phyloP scores from a whole-genome alignment of 2,797 vertebrate species.

The Parotocinclus haroldoi region DNA sequence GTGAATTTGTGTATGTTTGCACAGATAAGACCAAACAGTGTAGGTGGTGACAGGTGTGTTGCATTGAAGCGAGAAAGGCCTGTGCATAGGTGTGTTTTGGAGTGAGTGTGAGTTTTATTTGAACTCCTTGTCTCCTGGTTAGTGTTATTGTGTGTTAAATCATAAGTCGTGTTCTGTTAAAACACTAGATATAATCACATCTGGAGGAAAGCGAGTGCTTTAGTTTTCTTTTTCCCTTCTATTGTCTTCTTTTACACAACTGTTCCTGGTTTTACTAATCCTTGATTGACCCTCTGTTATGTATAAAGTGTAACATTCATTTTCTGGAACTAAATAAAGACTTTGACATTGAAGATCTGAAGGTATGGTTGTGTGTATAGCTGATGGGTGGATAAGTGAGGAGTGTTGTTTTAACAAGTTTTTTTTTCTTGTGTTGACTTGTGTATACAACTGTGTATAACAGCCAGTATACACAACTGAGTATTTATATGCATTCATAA shows the following conservation, averaged over 20 bases:
- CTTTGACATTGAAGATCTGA: slow-evolving; percentile 60
- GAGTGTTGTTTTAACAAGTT: too few species aligned
- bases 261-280: slow-evolving; percentile 72
- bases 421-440: too few species aligned
- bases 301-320: slow-evolving; percentile 89
- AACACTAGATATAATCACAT: slow-evolving; percentile 50
- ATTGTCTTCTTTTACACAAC: slow-evolving; percentile 31
- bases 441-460: too few species aligned
- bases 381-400: too few species aligned
- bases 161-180: slow-evolving; percentile 39
- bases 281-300: slow-evolving; percentile 68
- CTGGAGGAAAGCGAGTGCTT: slow-evolving; percentile 59
- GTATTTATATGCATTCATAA: too few species aligned
- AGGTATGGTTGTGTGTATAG: slow-evolving; percentile 19
- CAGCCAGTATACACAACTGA: too few species aligned
- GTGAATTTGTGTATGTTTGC: slow-evolving; percentile 27
- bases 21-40: slow-evolving; percentile 46
- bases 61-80: not conserved
- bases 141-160: slow-evolving; percentile 46
- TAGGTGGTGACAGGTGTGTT: slow-evolving; percentile 20
- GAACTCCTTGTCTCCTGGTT: slow-evolving; percentile 37
- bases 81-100: slow-evolving; percentile 31
- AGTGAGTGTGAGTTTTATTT: slow-evolving; percentile 39
- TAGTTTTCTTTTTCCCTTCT: slow-evolving; percentile 48
- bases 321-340: slow-evolving; percentile 88